Conservation (phyloP, 1,140 invertebrate species). For the Anthonomus grandis region DNA sequence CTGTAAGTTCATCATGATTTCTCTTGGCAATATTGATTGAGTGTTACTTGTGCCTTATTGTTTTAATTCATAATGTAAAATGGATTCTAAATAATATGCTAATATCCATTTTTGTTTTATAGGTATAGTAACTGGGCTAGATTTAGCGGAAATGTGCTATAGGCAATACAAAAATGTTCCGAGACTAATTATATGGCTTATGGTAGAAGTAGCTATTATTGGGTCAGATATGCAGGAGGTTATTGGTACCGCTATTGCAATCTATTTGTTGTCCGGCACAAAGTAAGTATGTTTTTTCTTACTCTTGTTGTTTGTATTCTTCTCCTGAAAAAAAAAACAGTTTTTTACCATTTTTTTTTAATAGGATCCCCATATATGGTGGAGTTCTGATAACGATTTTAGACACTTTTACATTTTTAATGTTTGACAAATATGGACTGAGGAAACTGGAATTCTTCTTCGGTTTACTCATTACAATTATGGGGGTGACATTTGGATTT, state of each 20-base stretch:
- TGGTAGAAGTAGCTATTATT: slow-evolving; percentile 94
- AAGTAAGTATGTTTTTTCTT: slow-evolving; percentile 57
- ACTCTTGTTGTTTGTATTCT: too few species aligned
- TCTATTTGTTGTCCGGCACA: slow-evolving; percentile 83
- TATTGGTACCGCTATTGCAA: slow-evolving; percentile 87
- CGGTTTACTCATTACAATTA: slow-evolving; percentile 77
- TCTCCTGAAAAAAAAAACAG: too few species aligned
- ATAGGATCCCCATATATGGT: slow-evolving; percentile 79
- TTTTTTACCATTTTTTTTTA: background rate
- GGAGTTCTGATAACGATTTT: slow-evolving; percentile 86
- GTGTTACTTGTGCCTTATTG: background rate
- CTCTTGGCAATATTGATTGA: background rate
- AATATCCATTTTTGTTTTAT: slow-evolving; percentile 16
- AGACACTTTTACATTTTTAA: slow-evolving; percentile 91
- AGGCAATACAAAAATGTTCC: slow-evolving; percentile 76
- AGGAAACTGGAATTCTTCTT: slow-evolving; percentile 88
- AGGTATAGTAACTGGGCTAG: slow-evolving; percentile 59
- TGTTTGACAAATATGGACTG: slow-evolving; percentile 89
- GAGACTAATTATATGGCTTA: slow-evolving; percentile 82
- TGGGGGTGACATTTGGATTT: slow-evolving; percentile 90
- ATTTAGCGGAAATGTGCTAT: slow-evolving; percentile 82
- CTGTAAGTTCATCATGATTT: background rate
- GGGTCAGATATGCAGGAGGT: slow-evolving; percentile 94
- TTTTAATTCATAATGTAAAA: background rate
- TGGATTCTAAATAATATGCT: too few species aligned